Percentiles rank a stretch among this genome's conserved stretches.
Evolutionary conservation across 2,113 vertebrate species (phyloP).

Genomic region (Eonycteris spelaea): DNA sequence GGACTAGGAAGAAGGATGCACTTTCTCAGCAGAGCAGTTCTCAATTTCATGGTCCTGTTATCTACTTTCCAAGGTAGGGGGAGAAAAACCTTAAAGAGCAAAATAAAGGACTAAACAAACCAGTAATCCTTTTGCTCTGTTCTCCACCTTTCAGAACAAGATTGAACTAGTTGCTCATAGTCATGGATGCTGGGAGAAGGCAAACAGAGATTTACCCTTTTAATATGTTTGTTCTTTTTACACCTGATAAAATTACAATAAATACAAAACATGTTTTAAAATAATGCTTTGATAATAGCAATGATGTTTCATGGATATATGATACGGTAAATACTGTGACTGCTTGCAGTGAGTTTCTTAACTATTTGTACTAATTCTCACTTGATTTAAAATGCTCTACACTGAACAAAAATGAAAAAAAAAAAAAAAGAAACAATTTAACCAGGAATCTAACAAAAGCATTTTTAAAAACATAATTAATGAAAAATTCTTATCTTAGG

Average conservation of each 20-base stretch:
- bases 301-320: constrained; percentile 45
- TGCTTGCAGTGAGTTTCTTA: constrained; percentile 20
- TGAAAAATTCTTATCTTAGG: not conserved
- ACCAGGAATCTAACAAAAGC: constrained; percentile 34
- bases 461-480: constrained; percentile 12
- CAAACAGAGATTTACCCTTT: constrained; percentile 45
- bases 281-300: constrained; percentile 57
- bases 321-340: constrained; percentile 53
- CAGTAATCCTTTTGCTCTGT: constrained; percentile 47
- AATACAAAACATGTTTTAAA: constrained; percentile 63
- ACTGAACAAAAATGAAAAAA: not conserved
- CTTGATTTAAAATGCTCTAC: constrained; percentile 39
- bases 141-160: constrained; percentile 54
- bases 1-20: constrained; percentile 30
- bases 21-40: constrained; percentile 1
- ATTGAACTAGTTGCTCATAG: constrained; percentile 39
- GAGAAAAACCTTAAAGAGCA: constrained; percentile 35
- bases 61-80: not conserved
- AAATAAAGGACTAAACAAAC: constrained; percentile 57
- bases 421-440: not conserved
- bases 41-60: constrained; percentile 37
- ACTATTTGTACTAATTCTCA: constrained; percentile 28
- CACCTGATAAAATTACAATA: constrained; percentile 65
- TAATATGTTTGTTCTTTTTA: constrained; percentile 59
- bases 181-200: constrained; percentile 11